These are phyloP conservation scores for Sterrhoptilus dennistouni DNA, from an alignment of 2,113 vertebrate genomes.

Conservation along the genomic window DNA sequence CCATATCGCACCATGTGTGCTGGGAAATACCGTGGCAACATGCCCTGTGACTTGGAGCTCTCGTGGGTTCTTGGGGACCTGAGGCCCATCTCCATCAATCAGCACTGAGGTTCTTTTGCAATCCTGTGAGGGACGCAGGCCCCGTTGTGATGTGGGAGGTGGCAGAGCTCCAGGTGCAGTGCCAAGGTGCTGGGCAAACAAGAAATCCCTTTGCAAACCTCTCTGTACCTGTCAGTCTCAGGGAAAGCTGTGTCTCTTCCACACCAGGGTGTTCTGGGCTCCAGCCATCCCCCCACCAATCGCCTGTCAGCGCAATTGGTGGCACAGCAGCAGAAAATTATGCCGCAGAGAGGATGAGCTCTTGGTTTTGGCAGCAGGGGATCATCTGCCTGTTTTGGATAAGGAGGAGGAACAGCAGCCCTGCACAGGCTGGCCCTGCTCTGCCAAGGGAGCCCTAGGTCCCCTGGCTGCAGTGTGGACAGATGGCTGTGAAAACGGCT, in stretches of 20 bases:
- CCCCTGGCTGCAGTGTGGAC: neutral
- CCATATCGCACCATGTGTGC: fast-evolving
- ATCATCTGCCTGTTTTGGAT: neutral
- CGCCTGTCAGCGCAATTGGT: neutral
- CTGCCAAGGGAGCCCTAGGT: neutral
- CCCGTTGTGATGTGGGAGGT: fast-evolving
- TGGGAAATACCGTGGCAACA: neutral
- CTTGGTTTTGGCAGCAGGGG: neutral
- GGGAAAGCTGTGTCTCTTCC: neutral
- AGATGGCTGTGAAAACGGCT: neutral
- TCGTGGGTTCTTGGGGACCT: neutral
- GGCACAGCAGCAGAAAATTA: neutral
- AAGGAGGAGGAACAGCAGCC: slow-evolving; percentile 16
- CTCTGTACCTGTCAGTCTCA: fast-evolving
- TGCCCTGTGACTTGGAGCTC: neutral
- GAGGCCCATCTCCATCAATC: neutral
- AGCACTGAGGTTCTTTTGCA: neutral
- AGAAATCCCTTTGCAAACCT: neutral
- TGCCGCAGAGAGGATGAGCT: neutral
- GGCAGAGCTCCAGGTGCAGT: neutral
- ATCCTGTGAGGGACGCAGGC: neutral
- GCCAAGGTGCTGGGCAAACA: fast-evolving
- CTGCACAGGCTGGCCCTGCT: neutral
- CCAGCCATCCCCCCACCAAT: neutral
- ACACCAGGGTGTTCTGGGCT: neutral